Evolutionary conservation across 2,113 vertebrate genomes (phyloP).

Genomic region (Grallaria varia): DNA sequence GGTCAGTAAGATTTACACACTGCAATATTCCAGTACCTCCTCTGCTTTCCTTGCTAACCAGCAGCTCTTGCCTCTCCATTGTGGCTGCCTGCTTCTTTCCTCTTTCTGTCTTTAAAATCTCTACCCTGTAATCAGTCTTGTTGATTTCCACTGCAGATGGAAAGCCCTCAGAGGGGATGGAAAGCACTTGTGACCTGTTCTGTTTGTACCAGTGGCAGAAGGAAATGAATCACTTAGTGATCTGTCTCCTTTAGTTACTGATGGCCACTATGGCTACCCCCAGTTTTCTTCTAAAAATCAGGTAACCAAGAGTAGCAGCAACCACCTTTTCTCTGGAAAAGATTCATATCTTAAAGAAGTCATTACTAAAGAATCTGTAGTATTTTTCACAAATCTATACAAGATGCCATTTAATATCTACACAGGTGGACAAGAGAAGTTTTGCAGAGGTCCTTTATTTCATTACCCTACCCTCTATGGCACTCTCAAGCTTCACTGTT

Average conservation of each 20-base stretch:
- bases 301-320: background rate
- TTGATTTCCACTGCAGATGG: background rate
- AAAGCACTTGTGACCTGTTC: background rate
- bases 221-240: background rate
- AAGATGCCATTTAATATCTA: background rate
- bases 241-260: background rate
- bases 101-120: background rate
- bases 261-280: background rate
- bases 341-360: background rate
- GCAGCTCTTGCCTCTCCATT: background rate
- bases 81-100: background rate
- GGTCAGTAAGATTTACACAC: background rate
- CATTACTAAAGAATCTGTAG: background rate
- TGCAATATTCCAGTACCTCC: background rate
- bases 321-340: background rate
- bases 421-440: background rate
- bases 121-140: background rate
- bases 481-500: background rate
- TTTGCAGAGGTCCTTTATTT: background rate
- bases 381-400: background rate
- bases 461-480: background rate
- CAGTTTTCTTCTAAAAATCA: background rate
- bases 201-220: background rate
- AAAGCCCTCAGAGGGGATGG: background rate
- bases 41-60: background rate